Conservation (phyloP, 1,140 invertebrate genomes). For the Chymomyza costata region DNA sequence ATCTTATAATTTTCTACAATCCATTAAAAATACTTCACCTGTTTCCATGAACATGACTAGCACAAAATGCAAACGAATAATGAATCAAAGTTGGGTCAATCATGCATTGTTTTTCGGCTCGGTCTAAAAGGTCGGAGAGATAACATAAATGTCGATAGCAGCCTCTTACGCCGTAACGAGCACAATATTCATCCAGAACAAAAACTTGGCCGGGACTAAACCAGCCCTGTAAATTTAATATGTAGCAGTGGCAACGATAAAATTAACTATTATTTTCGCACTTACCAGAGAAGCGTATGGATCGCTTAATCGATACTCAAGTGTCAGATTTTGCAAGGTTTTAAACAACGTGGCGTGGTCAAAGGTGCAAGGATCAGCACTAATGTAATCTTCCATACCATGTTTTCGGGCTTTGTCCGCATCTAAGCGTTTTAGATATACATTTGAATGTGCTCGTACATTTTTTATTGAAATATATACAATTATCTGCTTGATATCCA, state of each 20-base stretch:
- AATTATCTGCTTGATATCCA: too few relatives aligned
- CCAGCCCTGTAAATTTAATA: slow-evolving; percentile 86
- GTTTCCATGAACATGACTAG: slow-evolving; percentile 98
- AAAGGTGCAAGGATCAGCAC: slow-evolving; percentile 97
- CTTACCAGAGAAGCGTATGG: slow-evolving; percentile 96
- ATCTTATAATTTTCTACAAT: neutral
- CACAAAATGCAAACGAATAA: slow-evolving; percentile 99
- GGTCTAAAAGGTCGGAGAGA: slow-evolving; percentile 95
- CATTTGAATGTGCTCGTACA: too few relatives aligned
- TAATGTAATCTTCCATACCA: slow-evolving; percentile 99
- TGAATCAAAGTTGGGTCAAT: slow-evolving; percentile 99
- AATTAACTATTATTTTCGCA: neutral
- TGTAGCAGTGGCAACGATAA: neutral
- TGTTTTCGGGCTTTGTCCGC: slow-evolving; percentile 97
- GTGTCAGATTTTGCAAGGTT: slow-evolving; percentile 91
- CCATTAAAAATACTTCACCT: slow-evolving; percentile 44
- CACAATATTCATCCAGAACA: slow-evolving; percentile 98
- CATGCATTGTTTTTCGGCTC: slow-evolving; percentile 93
- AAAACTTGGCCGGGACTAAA: slow-evolving; percentile 99
- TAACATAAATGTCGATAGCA: slow-evolving; percentile 98
- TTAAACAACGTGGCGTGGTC: slow-evolving; percentile 96
- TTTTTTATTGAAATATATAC: too few relatives aligned
- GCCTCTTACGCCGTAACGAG: slow-evolving; percentile 96
- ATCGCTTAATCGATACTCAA: slow-evolving; percentile 97
- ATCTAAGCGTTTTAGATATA: too few relatives aligned